These are phyloP conservation scores for Lerista edwardsae DNA, from an alignment of 2,797 vertebrate species.

Conservation along the genomic window DNA sequence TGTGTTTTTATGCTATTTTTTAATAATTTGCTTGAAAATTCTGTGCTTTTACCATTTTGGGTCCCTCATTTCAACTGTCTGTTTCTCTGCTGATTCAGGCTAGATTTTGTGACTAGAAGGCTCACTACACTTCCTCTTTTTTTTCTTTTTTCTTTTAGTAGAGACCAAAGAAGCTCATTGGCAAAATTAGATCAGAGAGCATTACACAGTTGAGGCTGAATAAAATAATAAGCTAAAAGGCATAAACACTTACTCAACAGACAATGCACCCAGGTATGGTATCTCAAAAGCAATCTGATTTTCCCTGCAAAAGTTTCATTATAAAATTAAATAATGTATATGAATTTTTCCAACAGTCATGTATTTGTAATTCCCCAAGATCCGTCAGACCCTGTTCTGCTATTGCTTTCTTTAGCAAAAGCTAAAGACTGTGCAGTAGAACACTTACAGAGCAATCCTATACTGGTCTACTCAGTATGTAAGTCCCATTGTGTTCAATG, in stretches of 20 bases:
- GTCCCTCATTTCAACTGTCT: conserved; percentile 45
- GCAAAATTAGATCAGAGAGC: conserved; percentile 55
- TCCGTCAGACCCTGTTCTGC: conserved; percentile 40
- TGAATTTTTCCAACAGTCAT: conserved; percentile 13
- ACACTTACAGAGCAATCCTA: no score
- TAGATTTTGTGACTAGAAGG: conserved; percentile 36
- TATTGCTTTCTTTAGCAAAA: conserved; percentile 21
- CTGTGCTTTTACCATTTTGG: conserved; percentile 74
- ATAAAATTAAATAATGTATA: conserved; percentile 24
- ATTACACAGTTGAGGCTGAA: conserved; percentile 57
- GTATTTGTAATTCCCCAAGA: conserved; percentile 47
- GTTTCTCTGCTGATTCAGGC: conserved; percentile 35
- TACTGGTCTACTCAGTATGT: no score
- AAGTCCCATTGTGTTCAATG: no score
- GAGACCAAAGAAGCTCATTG: conserved; percentile 79
- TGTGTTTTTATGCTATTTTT: conserved; percentile 29
- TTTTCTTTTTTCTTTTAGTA: conserved; percentile 62
- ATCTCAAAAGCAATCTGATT: conserved; percentile 47
- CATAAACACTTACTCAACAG: conserved; percentile 63
- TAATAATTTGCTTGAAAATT: conserved; percentile 67
- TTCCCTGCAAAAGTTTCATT: conserved; percentile 28
- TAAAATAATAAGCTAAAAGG: conserved; percentile 61
- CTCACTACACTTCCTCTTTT: conserved; percentile 59
- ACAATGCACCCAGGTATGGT: conserved; percentile 35
- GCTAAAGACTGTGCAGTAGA: conserved; percentile 32